These are phyloP conservation scores for Drosophila stalkeri DNA, from an alignment of 2,888 invertebrate genomes.

Conservation along the genomic window DNA sequence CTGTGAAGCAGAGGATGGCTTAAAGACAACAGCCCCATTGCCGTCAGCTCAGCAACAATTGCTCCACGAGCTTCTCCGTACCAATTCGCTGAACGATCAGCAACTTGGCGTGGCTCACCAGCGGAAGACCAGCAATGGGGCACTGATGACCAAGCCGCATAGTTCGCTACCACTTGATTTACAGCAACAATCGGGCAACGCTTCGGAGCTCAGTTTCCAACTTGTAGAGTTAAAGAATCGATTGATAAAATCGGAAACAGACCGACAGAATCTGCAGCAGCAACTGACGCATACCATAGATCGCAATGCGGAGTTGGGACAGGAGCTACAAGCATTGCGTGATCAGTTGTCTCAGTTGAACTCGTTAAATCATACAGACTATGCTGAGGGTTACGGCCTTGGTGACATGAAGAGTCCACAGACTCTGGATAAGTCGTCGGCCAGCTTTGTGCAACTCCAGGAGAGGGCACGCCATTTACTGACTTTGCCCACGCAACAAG, in stretches of 20 bases:
- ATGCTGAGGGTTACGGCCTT: conserved; percentile 87
- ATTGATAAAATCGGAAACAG: conserved; percentile 84
- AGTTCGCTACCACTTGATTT: conserved; percentile 83
- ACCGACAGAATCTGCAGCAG: conserved; percentile 86
- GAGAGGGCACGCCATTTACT: conserved; percentile 83
- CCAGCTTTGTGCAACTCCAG: conserved; percentile 83
- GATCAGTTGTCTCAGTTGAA: conserved; percentile 85
- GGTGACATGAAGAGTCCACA: conserved; percentile 80
- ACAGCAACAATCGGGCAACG: conserved; percentile 74
- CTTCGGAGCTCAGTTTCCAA: conserved; percentile 86
- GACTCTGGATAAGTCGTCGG: conserved; percentile 69
- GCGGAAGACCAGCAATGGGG: conserved; percentile 53
- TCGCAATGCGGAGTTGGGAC: conserved; percentile 87
- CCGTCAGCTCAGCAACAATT: conserved; percentile 55
- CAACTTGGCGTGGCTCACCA: conserved; percentile 63
- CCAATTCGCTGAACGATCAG: conserved; percentile 83
- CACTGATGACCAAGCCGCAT: conserved; percentile 58
- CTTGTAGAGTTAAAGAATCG: conserved; percentile 87
- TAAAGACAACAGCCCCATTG: conserved; percentile 57
- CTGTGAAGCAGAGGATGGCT: conserved; percentile 76
- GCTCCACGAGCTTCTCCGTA: conserved; percentile 75
- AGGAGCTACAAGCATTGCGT: conserved; percentile 85
- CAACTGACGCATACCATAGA: conserved; percentile 88
- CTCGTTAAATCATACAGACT: conserved; percentile 85
- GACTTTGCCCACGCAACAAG: conserved; percentile 76